These are phyloP conservation scores for Cinara cedri DNA, from an alignment of 2,888 invertebrate species.

Conservation along the genomic window DNA sequence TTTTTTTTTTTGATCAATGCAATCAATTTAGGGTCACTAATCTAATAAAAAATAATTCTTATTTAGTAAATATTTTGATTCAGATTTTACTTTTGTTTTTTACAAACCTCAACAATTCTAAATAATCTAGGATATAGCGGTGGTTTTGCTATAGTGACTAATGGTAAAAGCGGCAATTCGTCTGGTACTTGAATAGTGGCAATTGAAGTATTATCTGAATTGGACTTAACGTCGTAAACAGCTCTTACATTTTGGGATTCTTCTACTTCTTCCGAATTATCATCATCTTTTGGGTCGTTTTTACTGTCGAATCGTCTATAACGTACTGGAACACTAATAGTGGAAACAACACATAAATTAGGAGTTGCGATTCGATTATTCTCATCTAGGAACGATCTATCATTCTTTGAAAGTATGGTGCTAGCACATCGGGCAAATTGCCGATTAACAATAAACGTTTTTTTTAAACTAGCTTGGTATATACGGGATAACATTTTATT, in stretches of 20 bases:
- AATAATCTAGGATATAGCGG: conserved; percentile 98
- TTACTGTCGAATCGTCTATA: conserved; percentile 44
- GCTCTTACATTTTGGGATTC: conserved; percentile 38
- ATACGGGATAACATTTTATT: conserved; percentile 21
- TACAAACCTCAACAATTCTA: conserved; percentile 87
- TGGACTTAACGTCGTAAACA: conserved; percentile 37
- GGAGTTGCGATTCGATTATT: background rate
- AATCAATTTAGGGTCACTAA: conserved; percentile 84
- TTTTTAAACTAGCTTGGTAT: background rate
- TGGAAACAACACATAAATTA: background rate
- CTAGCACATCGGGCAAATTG: conserved; percentile 12
- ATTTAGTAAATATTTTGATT: background rate
- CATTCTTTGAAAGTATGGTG: conserved; percentile 1
- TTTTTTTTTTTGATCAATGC: conserved; percentile 91
- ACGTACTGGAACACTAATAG: conserved; percentile 22
- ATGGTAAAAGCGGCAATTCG: conserved; percentile 94
- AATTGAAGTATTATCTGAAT: conserved; percentile 28
- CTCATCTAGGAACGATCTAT: background rate
- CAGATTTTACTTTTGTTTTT: background rate
- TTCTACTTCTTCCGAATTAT: conserved; percentile 8
- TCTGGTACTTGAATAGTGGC: conserved; percentile 94
- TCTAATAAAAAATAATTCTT: conserved; percentile 66
- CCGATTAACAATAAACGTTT: background rate
- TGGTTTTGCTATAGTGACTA: conserved; percentile 91
- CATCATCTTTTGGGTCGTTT: conserved; percentile 29